Percentiles rank a stretch among this genome's conserved stretches.
Conservation (phyloP, 2,113 vertebrate genomes). For the Clarias macrocephalus region DNA sequence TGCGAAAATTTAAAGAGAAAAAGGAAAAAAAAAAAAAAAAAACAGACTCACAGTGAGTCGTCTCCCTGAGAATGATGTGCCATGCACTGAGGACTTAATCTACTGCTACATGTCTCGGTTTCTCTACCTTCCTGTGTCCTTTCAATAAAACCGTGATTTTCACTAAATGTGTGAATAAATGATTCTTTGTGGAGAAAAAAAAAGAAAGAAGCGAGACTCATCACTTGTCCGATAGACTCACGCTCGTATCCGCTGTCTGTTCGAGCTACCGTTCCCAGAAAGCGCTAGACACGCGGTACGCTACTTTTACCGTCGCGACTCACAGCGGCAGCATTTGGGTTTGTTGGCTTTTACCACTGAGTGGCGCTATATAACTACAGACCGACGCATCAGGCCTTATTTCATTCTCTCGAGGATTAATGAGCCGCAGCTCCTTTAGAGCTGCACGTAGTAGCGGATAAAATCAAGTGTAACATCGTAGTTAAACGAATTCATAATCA, state of each 20-base stretch:
- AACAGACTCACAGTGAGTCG: slow-evolving; percentile 81
- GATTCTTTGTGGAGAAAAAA: slow-evolving; percentile 74
- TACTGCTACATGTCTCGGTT: slow-evolving; percentile 75
- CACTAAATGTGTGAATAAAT: slow-evolving; percentile 79
- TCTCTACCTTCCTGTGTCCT: slow-evolving; percentile 77
- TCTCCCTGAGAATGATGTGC: slow-evolving; percentile 81
- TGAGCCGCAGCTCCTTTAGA: too few relatives aligned
- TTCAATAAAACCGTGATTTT: slow-evolving; percentile 81
- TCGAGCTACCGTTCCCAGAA: fast-evolving
- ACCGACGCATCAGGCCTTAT: too few relatives aligned
- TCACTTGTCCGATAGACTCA: slow-evolving; percentile 18
- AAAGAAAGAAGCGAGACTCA: slow-evolving; percentile 17
- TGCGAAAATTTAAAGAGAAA: slow-evolving; percentile 63
- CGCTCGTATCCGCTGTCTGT: not conserved
- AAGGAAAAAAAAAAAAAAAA: slow-evolving; percentile 33
- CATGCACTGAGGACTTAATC: slow-evolving; percentile 81
- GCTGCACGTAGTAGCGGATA: too few relatives aligned
- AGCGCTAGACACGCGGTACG: too few relatives aligned
- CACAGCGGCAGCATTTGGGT: too few relatives aligned
- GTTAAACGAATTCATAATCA: too few relatives aligned
- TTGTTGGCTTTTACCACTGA: too few relatives aligned
- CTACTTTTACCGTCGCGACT: too few relatives aligned
- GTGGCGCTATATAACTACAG: too few relatives aligned
- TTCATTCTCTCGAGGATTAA: too few relatives aligned
- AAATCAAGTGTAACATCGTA: too few relatives aligned